Evolutionary conservation across 2,113 vertebrate genomes (phyloP).

Genomic region (Takifugu flavidus): DNA sequence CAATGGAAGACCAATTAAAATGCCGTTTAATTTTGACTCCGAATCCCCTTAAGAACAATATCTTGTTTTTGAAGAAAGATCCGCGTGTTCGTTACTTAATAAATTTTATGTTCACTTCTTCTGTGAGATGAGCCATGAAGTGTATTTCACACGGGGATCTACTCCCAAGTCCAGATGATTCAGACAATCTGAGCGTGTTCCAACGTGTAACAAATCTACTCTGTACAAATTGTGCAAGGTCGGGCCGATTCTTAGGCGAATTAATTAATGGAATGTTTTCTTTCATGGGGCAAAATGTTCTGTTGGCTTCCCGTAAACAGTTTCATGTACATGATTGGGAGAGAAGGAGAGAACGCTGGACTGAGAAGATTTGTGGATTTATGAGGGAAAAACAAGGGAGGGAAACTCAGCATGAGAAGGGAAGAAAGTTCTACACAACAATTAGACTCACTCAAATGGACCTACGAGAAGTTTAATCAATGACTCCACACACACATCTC

Average conservation of each 20-base stretch:
- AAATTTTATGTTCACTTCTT: too few species aligned
- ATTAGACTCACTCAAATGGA: constrained; percentile 9
- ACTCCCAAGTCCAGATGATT: constrained; percentile 11
- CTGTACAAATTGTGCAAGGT: constrained; percentile 21
- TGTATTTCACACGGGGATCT: background rate
- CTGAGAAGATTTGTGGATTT: constrained; percentile 53
- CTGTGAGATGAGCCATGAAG: too few species aligned
- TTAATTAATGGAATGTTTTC: constrained; percentile 33
- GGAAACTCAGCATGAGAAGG: constrained; percentile 29
- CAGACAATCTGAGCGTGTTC: constrained; percentile 8
- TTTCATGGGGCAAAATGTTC: constrained; percentile 18
- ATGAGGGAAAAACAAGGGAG: constrained; percentile 25
- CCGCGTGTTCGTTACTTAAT: too few species aligned
- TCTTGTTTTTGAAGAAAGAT: too few species aligned
- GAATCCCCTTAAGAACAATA: too few species aligned
- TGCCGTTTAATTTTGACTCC: too few species aligned
- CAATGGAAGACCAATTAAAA: too few species aligned
- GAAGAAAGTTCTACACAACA: constrained; percentile 9
- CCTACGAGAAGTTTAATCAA: background rate
- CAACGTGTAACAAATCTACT: background rate
- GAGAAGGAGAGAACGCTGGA: constrained; percentile 20
- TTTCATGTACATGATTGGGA: constrained; percentile 26
- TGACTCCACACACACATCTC: background rate
- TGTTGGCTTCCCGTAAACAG: constrained; percentile 53
- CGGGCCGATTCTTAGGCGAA: constrained; percentile 13